Evolutionary conservation across 1,140 invertebrate genomes (phyloP), one percentile per base, ranked within the genome.

Genomic region (Polypedilum vanderplanki): DNA sequence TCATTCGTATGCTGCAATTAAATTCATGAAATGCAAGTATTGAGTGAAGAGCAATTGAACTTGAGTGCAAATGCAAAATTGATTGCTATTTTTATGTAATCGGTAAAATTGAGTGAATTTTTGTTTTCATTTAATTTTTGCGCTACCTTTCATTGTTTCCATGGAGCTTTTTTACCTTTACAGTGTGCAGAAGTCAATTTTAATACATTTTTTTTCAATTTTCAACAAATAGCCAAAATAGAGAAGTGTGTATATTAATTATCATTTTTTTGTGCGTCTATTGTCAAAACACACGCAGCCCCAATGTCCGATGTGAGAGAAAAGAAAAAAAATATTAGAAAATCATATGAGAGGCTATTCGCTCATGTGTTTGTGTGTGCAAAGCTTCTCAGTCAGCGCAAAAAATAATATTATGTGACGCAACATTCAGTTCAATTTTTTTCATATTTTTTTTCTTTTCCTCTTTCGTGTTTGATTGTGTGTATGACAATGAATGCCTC

Each of bases 121-220:
- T 57, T 57, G 15, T 46, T 46, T 57, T 57, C 15, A n/a, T 57
- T 57, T 57, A n/a, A 57, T n/a, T 46, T 46, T 46, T 57, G 46
- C n/a, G 12, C n/a, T n/a, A 2, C 15, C 15, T 4, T 57, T 3
- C 4, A 12, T 57, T n/a, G 46, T 57, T 57, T 1, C 46, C 46
- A 57, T 57, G 46, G 46, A 57, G 46, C 46, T 57, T 15, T 57
- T 57, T 15, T 15, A 57, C 46, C 46, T 57, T 57, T 15, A 57
- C 46, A 15, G 3, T 15, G 12, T 57, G 46, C 12, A 57, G 46
- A 57, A 57, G 46, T 57, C n/a, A n/a, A 57, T 57, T n/a, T 33
- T 33, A 33, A 33, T 33, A 33, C 24, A 33, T 5, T 33, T 33
- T 33, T 33, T 33, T 33, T 33, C 24, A 33, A 33, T 33, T 33